These are phyloP conservation scores for Delia radicum DNA, from an alignment of 1,140 invertebrate species.

Conservation along the genomic window DNA sequence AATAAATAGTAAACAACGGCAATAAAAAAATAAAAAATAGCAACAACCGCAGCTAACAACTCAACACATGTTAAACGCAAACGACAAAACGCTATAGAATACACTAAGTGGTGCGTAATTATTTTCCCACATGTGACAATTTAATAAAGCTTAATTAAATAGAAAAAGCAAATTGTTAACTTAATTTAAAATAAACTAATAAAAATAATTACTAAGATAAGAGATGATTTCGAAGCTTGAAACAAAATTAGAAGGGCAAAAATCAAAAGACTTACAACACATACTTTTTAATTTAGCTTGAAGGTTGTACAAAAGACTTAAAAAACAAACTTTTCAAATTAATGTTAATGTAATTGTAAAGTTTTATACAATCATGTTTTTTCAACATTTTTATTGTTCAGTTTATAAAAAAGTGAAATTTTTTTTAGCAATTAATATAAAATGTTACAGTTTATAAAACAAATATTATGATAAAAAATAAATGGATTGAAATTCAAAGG, in stretches of 20 bases:
- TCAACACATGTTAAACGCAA: slow-evolving; percentile 6
- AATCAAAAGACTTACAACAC: neutral
- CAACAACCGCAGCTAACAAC: neutral
- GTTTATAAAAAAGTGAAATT: no score
- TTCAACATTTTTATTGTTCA: no score
- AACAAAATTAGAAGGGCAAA: neutral
- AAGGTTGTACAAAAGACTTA: no score
- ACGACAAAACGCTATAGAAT: neutral
- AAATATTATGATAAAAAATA: no score
- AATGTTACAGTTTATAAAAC: no score
- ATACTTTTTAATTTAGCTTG: no score
- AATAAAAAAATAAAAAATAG: neutral
- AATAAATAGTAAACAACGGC: neutral
- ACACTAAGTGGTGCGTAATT: slow-evolving; percentile 1
- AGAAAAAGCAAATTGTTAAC: no score
- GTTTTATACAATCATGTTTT: no score
- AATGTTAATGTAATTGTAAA: no score
- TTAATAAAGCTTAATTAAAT: neutral
- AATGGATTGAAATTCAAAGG: no score
- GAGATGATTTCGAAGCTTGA: neutral
- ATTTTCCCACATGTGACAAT: slow-evolving; percentile 12
- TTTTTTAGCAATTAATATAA: no score
- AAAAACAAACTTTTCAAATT: no score
- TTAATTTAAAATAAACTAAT: neutral
- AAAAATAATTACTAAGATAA: neutral